Evolutionary conservation across 2,113 vertebrate species (phyloP).

Genomic region (Dipodomys stephensi): DNA sequence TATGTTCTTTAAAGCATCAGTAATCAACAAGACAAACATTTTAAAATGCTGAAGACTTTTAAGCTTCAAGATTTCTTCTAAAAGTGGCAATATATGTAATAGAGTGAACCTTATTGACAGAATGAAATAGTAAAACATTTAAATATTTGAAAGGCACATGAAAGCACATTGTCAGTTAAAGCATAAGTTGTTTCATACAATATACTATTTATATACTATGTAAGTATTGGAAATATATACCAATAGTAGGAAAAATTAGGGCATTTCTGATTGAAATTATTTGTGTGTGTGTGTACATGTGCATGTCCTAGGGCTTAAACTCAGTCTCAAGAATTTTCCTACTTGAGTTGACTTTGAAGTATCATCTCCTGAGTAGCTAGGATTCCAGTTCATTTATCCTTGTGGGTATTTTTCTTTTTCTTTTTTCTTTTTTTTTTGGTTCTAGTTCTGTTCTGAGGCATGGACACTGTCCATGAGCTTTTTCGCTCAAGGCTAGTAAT

Average conservation of each 20-base stretch:
- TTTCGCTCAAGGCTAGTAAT: no score
- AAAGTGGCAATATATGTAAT: not conserved
- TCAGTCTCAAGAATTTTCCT: no score
- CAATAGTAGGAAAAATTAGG: not conserved
- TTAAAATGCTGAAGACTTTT: constrained; percentile 47
- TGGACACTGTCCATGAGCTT: no score
- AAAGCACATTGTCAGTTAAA: not conserved
- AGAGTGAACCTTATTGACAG: not conserved
- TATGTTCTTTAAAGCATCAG: constrained; percentile 76
- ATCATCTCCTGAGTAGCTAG: no score
- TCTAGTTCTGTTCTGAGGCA: no score
- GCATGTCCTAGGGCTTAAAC: no score
- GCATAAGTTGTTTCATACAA: not conserved
- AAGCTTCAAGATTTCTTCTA: not conserved
- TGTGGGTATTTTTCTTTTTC: no score
- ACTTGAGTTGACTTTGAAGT: no score
- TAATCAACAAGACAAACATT: constrained; percentile 70
- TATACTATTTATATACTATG: not conserved
- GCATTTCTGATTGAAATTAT: not conserved
- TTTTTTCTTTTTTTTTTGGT: no score
- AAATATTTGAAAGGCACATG: not conserved
- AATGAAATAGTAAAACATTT: not conserved
- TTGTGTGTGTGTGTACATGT: not conserved
- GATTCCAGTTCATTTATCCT: no score
- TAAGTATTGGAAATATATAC: not conserved